Percentiles rank a stretch among this genome's conserved stretches.
phyloP scores from a whole-genome alignment of 2,888 invertebrate species.

The Epinotia bilunana region DNA sequence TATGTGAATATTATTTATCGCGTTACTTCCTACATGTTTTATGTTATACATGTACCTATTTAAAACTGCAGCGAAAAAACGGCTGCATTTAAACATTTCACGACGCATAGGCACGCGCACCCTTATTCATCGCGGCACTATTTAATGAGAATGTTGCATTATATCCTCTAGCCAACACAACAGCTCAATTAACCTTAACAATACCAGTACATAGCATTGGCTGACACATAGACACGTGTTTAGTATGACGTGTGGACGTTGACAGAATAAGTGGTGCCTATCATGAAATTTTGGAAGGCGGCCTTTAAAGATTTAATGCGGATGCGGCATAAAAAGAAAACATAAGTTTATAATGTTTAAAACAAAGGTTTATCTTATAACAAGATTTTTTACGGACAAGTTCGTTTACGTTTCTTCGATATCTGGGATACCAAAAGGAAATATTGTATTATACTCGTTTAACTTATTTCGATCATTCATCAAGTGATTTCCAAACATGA shows the following conservation, averaged over 20 bases:
- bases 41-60: constrained; percentile 39
- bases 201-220: constrained; percentile 33
- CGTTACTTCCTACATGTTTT: constrained; percentile 49
- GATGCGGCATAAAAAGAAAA: not conserved
- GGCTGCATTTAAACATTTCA: constrained; percentile 32
- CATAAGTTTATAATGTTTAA: not conserved
- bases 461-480: too few species aligned
- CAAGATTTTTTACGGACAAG: too few species aligned
- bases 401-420: too few species aligned
- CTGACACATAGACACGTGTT: constrained; percentile 38
- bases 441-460: too few species aligned
- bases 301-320: constrained; percentile 8
- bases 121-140: constrained; percentile 41
- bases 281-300: constrained; percentile 15
- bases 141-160: constrained; percentile 44
- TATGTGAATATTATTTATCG: constrained; percentile 46
- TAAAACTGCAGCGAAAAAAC: constrained; percentile 37
- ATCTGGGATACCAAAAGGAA: too few species aligned
- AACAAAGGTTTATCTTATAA: not conserved
- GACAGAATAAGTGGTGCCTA: constrained; percentile 33
- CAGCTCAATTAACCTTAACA: constrained; percentile 46
- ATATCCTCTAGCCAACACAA: constrained; percentile 42
- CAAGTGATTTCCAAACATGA: too few species aligned
- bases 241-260: constrained; percentile 25
- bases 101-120: constrained; percentile 16